Percentiles rank a stretch among this genome's conserved stretches.
phyloP scores from a whole-genome alignment of 2,113 vertebrate species.

The Ardeotis arabs region DNA sequence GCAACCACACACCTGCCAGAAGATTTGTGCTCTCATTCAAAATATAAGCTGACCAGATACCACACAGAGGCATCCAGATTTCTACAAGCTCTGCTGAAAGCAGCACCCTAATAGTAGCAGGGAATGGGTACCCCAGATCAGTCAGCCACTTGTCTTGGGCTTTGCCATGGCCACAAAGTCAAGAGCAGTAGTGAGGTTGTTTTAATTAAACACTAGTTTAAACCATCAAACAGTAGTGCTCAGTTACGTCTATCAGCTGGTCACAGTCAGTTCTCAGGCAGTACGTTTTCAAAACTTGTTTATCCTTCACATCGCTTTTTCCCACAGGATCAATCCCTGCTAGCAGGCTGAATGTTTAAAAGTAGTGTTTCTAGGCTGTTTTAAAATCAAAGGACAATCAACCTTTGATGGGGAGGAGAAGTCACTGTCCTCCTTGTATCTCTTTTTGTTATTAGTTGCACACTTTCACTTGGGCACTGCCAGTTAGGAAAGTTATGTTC shows the following conservation, averaged over 20 bases:
- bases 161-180: not conserved
- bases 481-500: not conserved
- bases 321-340: not conserved
- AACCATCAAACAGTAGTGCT: not conserved
- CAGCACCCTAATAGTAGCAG: not conserved
- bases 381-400: not conserved
- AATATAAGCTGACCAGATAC: not conserved
- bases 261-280: not conserved
- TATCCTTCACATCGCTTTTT: not conserved
- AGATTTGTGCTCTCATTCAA: not conserved
- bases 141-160: not conserved
- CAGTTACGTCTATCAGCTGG: accelerated
- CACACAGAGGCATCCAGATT: accelerated
- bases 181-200: not conserved
- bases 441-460: not conserved
- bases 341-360: not conserved
- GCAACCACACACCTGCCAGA: not conserved
- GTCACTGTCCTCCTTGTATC: not conserved
- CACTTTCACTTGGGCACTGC: not conserved
- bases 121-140: not conserved
- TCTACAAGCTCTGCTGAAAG: not conserved
- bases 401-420: not conserved
- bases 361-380: not conserved
- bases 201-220: not conserved
- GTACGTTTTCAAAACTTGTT: not conserved